These are phyloP conservation scores for Sinocyclocheilus grahami DNA, from an alignment of 2,113 vertebrate genomes.

Conservation along the genomic window DNA sequence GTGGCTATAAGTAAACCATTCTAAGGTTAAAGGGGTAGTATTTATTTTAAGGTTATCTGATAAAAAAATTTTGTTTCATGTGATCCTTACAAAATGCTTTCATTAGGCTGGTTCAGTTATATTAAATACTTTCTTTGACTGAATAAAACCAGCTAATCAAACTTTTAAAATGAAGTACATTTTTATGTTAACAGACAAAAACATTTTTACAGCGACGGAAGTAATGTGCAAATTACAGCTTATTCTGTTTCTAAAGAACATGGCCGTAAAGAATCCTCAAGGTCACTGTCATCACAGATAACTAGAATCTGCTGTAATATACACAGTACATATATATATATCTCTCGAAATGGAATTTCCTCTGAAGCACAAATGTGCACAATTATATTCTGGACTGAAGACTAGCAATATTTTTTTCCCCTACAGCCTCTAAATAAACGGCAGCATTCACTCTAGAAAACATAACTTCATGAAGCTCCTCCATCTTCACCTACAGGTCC, in stretches of 20 bases:
- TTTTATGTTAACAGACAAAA: background rate
- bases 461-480: conserved; percentile 12
- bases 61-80: background rate
- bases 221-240: background rate
- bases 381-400: background rate
- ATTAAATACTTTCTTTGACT: background rate
- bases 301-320: background rate
- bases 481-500: conserved; percentile 31
- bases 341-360: too few relatives aligned
- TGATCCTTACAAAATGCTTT: background rate
- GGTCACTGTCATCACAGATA: background rate
- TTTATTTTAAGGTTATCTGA: background rate
- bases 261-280: background rate
- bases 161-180: background rate
- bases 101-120: background rate
- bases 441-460: background rate
- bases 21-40: background rate
- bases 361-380: background rate
- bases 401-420: too few relatives aligned
- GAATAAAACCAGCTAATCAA: background rate
- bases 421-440: background rate
- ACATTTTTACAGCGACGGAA: too few relatives aligned
- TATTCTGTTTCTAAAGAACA: background rate
- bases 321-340: too few relatives aligned
- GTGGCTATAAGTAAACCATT: background rate